phyloP scores from a whole-genome alignment of 2,888 invertebrate genomes.

The Hypena proboscidalis region DNA sequence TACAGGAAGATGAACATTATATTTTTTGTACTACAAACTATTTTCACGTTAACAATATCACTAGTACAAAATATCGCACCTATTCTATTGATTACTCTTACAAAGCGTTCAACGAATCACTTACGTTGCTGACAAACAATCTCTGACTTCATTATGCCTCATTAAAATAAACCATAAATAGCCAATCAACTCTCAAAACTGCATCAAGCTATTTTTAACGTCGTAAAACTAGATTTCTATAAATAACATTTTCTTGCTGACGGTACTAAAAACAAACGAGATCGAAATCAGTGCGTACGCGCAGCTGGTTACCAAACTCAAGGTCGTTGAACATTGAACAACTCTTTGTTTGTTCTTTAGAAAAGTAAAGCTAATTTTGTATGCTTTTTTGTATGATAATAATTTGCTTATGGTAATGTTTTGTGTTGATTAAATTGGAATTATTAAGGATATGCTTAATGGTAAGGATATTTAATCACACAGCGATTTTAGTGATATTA shows the following conservation, averaged over 20 bases:
- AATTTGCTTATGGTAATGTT: conserved; percentile 22
- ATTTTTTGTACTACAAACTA: too few relatives aligned
- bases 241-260: conserved; percentile 26
- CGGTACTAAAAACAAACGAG: conserved; percentile 23
- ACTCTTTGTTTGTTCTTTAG: conserved; percentile 35
- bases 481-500: too few relatives aligned
- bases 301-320: conserved; percentile 28
- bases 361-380: conserved; percentile 24
- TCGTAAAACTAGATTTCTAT: conserved; percentile 9
- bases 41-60: too few relatives aligned
- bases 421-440: conserved; percentile 1
- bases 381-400: conserved; percentile 29
- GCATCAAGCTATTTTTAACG: conserved; percentile 9
- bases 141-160: too few relatives aligned
- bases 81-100: too few relatives aligned
- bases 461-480: conserved; percentile 4
- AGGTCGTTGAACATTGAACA: conserved; percentile 26
- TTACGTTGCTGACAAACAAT: too few relatives aligned
- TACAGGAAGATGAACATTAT: too few relatives aligned
- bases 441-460: not conserved
- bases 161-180: not conserved
- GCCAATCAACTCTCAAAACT: not conserved
- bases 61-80: too few relatives aligned
- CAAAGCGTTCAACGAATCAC: too few relatives aligned
- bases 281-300: conserved; percentile 29